A percentile compares a stretch with the other conserved stretches of the same genome.
These are phyloP conservation scores for Melanaphis sacchari DNA, from an alignment of 1,140 invertebrate species.

Conservation along the genomic window DNA sequence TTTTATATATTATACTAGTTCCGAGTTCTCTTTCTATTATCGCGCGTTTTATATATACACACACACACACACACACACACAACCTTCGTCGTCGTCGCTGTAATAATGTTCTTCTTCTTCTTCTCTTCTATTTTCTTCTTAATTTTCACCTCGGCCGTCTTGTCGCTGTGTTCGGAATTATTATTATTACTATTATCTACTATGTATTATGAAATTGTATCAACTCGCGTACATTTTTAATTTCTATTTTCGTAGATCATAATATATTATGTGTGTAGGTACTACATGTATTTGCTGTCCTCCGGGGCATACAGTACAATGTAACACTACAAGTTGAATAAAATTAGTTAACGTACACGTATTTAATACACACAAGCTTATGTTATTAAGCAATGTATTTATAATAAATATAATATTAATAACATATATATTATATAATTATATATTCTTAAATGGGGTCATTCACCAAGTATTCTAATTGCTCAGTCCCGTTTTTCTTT, in stretches of 20 bases:
- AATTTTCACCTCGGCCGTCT: background rate
- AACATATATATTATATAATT: too few species aligned
- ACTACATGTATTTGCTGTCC: background rate
- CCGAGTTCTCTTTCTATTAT: conserved; percentile 57
- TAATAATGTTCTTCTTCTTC: background rate
- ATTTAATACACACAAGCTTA: background rate
- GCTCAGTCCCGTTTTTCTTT: background rate
- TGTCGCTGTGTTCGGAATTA: background rate
- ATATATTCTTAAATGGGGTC: background rate
- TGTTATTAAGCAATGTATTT: background rate
- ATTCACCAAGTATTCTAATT: background rate
- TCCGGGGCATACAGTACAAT: background rate
- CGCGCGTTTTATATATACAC: background rate
- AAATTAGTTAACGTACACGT: background rate
- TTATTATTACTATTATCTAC: conserved; percentile 16
- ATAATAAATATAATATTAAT: background rate
- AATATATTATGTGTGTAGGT: background rate
- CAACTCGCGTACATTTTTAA: background rate
- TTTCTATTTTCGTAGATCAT: background rate
- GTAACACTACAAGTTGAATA: background rate
- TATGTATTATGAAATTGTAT: background rate
- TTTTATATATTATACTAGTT: conserved; percentile 3
- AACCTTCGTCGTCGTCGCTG: background rate
- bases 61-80: too few species aligned
- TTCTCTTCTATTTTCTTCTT: background rate